These are phyloP conservation scores for Dendropsophus ebraccatus DNA, from an alignment of 2,113 vertebrate species.

Conservation along the genomic window DNA sequence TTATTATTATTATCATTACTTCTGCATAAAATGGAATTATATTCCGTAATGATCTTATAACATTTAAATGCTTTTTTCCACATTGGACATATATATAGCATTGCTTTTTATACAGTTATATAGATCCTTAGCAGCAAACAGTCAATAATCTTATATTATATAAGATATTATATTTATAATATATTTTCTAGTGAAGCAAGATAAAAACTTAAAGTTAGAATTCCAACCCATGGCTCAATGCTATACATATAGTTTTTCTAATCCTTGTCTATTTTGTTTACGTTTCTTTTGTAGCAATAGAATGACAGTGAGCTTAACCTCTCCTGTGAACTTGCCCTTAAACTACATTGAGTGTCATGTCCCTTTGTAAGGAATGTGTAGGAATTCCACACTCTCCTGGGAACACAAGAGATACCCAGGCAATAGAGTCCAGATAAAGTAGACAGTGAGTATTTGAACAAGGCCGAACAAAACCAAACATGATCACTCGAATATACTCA, in stretches of 20 bases:
- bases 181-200: too few relatives aligned
- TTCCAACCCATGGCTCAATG: neutral
- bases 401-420: neutral
- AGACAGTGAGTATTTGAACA: neutral
- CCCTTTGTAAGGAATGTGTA: slow-evolving; percentile 11
- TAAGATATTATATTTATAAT: too few relatives aligned
- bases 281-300: neutral
- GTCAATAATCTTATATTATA: too few relatives aligned
- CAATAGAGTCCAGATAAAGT: neutral
- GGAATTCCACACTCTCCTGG: slow-evolving; percentile 5
- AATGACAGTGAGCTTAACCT: slow-evolving; percentile 34
- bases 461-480: slow-evolving; percentile 8
- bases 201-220: neutral
- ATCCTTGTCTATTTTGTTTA: slow-evolving; percentile 1
- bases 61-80: too few relatives aligned
- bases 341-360: slow-evolving; percentile 8
- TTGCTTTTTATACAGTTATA: neutral
- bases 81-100: neutral
- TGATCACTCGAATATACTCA: neutral
- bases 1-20: neutral
- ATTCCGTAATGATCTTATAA: too few relatives aligned
- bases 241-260: slow-evolving; percentile 1
- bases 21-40: too few relatives aligned
- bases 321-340: neutral
- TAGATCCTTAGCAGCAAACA: neutral